Percentiles rank a stretch among this genome's conserved stretches.
Conservation (phyloP, 2,888 invertebrate species). For the Polydrusus tereticollis region DNA sequence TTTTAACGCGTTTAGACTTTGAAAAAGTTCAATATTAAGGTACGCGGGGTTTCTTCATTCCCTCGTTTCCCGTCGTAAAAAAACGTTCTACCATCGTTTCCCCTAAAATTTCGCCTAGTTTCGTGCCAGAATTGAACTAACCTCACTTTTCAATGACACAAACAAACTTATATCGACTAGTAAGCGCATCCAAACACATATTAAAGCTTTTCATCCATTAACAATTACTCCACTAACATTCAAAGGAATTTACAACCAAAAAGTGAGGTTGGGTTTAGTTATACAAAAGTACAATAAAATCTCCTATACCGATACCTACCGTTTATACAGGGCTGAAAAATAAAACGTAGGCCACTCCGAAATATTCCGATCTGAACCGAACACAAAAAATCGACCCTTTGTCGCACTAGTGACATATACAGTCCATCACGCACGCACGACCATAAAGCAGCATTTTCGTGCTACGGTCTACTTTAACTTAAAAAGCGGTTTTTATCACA, state of each 20-base stretch:
- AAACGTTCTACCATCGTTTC: neutral
- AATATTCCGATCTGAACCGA: too few species aligned
- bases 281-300: slow-evolving; percentile 3
- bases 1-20: slow-evolving; percentile 30
- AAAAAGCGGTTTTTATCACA: too few species aligned
- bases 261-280: slow-evolving; percentile 2
- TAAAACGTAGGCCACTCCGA: neutral
- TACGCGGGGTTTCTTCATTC: too few species aligned
- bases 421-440: too few species aligned
- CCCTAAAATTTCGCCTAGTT: slow-evolving; percentile 2
- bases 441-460: too few species aligned
- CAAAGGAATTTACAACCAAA: neutral
- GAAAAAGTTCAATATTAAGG: slow-evolving; percentile 26
- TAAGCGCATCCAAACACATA: slow-evolving; percentile 30
- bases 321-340: neutral
- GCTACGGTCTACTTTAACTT: too few species aligned
- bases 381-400: too few species aligned
- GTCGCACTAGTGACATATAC: too few species aligned
- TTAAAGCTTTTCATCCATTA: slow-evolving; percentile 27
- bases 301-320: neutral
- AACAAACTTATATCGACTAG: slow-evolving; percentile 25
- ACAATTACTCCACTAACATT: slow-evolving; percentile 11
- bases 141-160: slow-evolving; percentile 17
- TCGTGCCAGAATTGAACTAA: neutral
- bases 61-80: slow-evolving; percentile 16